Evolutionary conservation across 1,140 invertebrate species (phyloP).

Genomic region (Pogonognathellus flavescens): DNA sequence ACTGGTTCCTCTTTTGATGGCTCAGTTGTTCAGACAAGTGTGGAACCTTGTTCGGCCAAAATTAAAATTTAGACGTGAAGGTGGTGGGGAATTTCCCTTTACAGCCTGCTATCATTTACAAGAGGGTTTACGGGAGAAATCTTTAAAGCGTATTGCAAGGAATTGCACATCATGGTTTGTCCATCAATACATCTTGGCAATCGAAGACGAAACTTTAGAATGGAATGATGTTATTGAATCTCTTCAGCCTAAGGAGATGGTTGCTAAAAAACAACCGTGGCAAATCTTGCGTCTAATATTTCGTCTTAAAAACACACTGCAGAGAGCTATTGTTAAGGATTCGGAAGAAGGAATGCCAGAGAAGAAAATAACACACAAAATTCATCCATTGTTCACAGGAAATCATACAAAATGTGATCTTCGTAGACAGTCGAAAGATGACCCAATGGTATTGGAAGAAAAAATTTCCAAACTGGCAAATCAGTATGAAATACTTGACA

Average conservation of each 20-base stretch:
- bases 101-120: slow-evolving; percentile 24
- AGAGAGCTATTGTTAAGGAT: neutral
- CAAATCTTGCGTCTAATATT: neutral
- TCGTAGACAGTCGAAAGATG: too few species aligned
- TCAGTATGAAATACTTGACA: neutral
- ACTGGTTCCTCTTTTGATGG: neutral
- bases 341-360: too few species aligned
- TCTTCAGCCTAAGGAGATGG: neutral
- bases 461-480: neutral
- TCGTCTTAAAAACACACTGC: neutral
- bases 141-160: neutral
- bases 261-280: neutral
- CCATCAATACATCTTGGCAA: slow-evolving; percentile 7
- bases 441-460: neutral
- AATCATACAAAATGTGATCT: neutral
- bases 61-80: neutral
- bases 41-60: slow-evolving; percentile 1
- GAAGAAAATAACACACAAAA: neutral
- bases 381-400: neutral
- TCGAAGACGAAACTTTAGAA: slow-evolving; percentile 24
- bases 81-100: slow-evolving; percentile 16
- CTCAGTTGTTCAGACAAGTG: neutral
- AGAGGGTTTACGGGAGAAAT: neutral
- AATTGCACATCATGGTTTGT: slow-evolving; percentile 23
- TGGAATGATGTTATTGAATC: slow-evolving; percentile 9